These are phyloP conservation scores for Hyposoter didymator DNA, from an alignment of 2,888 invertebrate genomes.

Conservation along the genomic window DNA sequence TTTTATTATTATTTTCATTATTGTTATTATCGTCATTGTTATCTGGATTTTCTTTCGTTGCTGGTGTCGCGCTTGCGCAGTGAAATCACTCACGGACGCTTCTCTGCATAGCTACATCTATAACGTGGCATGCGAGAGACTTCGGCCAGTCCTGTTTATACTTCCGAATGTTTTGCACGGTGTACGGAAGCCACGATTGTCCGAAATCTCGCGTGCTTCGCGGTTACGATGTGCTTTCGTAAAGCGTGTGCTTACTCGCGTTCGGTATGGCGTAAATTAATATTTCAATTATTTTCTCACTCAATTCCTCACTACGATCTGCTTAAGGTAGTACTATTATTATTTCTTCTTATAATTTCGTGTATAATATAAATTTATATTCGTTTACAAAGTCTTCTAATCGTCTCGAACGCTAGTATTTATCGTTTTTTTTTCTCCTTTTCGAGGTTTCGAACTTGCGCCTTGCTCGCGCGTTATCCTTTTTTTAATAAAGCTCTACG, in stretches of 20 bases:
- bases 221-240: too few relatives aligned
- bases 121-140: too few relatives aligned
- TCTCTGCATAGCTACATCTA: too few relatives aligned
- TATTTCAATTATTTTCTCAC: conserved; percentile 20
- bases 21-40: conserved; percentile 51
- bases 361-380: conserved; percentile 68
- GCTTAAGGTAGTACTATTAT: not conserved
- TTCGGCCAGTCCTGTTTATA: too few relatives aligned
- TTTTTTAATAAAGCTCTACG: conserved; percentile 64
- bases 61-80: not conserved
- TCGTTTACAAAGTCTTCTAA: conserved; percentile 67
- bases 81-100: too few relatives aligned
- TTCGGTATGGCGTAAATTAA: not conserved
- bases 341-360: conserved; percentile 55
- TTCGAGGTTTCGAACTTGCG: conserved; percentile 45
- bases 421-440: conserved; percentile 29
- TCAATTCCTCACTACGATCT: not conserved
- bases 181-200: too few relatives aligned
- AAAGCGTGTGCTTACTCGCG: not conserved
- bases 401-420: conserved; percentile 57
- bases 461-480: conserved; percentile 36
- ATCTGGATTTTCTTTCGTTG: not conserved
- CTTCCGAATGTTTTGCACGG: too few relatives aligned
- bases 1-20: conserved; percentile 37
- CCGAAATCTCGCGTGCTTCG: too few relatives aligned